A percentile compares a stretch with the other conserved stretches of the same genome.
These are phyloP conservation scores for Etheostoma cragini DNA, from an alignment of 2,113 vertebrate genomes.

Conservation along the genomic window DNA sequence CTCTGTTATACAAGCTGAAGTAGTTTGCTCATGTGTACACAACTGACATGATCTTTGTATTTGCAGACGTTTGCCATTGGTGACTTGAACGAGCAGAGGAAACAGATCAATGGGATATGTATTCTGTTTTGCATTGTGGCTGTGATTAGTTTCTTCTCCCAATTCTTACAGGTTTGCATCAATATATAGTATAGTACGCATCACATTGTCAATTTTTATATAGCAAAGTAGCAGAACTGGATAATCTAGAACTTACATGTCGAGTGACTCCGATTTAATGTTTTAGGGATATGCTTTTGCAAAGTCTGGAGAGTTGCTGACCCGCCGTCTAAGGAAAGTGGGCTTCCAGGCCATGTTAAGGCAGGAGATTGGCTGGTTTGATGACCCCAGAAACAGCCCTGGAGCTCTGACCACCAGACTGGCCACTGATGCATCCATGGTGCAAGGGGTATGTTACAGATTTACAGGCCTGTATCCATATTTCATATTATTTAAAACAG, in stretches of 20 bases:
- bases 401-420: slow-evolving; percentile 85
- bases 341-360: slow-evolving; percentile 84
- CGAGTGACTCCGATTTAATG: neutral
- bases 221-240: neutral
- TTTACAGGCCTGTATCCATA: neutral
- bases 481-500: neutral
- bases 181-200: neutral
- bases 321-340: slow-evolving; percentile 81
- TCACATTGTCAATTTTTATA: neutral
- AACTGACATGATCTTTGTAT: neutral
- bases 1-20: neutral
- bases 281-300: slow-evolving; percentile 83
- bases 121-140: slow-evolving; percentile 81
- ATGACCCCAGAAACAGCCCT: slow-evolving; percentile 83
- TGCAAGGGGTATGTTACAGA: slow-evolving; percentile 78
- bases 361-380: slow-evolving; percentile 86
- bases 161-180: slow-evolving; percentile 82
- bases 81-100: slow-evolving; percentile 73
- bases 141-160: slow-evolving; percentile 78
- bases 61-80: slow-evolving; percentile 81
- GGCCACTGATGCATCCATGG: slow-evolving; percentile 85
- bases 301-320: slow-evolving; percentile 85
- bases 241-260: neutral
- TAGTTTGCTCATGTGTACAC: neutral
- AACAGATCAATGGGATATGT: slow-evolving; percentile 79